Base-by-base conservation (phyloP, 2,113 vertebrate species). In the Sorex araneus region DNA sequence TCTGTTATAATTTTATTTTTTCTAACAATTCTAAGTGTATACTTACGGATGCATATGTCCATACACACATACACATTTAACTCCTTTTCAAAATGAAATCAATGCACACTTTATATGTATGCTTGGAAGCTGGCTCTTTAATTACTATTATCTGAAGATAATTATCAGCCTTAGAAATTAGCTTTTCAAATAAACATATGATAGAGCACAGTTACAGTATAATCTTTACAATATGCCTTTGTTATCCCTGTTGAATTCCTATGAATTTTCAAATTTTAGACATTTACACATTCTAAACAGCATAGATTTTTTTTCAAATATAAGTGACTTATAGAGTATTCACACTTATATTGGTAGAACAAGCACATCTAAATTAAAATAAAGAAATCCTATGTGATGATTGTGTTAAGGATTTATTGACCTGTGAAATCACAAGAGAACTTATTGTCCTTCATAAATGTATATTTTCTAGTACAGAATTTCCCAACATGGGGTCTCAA, bases 401-500 rank as follows among this genome's bases (percentile, higher is more conserved):
- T 28, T 34, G 23, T 84, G 23, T 21, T 81, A 25, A 93, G 81
- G 94, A 92, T 89, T 81, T 80, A 84, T 92, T 94, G 95, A 93
- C 63, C 54, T 90, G 67, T 77, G 67, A 92, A 94, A 57, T 82
- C 76, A 74, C 87, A 91, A 77, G 74, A 96, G 73, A 86, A 87
- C 71, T 89, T 93, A 97, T 87, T 96, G 91, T 89, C 86, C 89
- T 94, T 87, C 73, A 93, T 73, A 89, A 95, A 89, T 94, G 13
- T 75, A 67, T 92, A 94, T 94, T 96, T 96, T 96, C 84, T 93
- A 74, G 67, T 89, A 93, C 79, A 86, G 89, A 74, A 77, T 95
- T 93, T 94, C 93, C 84, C 92, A 91, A 74, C 90, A 91, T 94
- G 94, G 40, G 94, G 81, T 91, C 92, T 93, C 73, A 93, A 23